Conservation (phyloP, 1,140 invertebrate genomes). For the Mycetomoellerius zeteki region DNA sequence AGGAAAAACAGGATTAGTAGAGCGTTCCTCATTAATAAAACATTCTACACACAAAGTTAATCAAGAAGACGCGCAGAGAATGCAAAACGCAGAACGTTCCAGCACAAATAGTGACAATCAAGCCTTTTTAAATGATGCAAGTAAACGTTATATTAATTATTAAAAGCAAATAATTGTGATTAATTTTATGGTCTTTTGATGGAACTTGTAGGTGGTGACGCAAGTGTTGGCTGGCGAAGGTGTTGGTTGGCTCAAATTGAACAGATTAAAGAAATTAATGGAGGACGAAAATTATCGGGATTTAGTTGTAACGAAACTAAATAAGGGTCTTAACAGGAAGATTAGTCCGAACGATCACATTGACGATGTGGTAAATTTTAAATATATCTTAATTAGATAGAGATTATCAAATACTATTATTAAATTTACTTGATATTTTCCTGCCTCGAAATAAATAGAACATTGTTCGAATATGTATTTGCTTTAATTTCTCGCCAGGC, state of each 20-base stretch:
- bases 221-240: slow-evolving; percentile 98
- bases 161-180: slow-evolving; percentile 8
- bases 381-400: neutral
- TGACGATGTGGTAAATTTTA: slow-evolving; percentile 96
- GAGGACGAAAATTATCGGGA: slow-evolving; percentile 99
- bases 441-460: neutral
- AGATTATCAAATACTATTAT: neutral
- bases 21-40: slow-evolving; percentile 96
- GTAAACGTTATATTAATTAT: slow-evolving; percentile 66
- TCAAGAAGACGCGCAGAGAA: slow-evolving; percentile 90
- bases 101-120: slow-evolving; percentile 95
- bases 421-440: slow-evolving; percentile 23
- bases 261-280: slow-evolving; percentile 98
- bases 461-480: slow-evolving; percentile 3
- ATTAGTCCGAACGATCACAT: slow-evolving; percentile 98
- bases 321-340: slow-evolving; percentile 97
- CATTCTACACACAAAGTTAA: slow-evolving; percentile 90
- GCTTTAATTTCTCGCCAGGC: slow-evolving; percentile 88
- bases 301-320: slow-evolving; percentile 97
- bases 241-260: slow-evolving; percentile 98
- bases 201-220: slow-evolving; percentile 91
- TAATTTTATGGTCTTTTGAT: slow-evolving; percentile 37
- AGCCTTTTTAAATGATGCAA: slow-evolving; percentile 94
- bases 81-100: slow-evolving; percentile 90
- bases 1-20: slow-evolving; percentile 92